phyloP scores from a whole-genome alignment of 2,888 invertebrate genomes.

The Euclidia mi region DNA sequence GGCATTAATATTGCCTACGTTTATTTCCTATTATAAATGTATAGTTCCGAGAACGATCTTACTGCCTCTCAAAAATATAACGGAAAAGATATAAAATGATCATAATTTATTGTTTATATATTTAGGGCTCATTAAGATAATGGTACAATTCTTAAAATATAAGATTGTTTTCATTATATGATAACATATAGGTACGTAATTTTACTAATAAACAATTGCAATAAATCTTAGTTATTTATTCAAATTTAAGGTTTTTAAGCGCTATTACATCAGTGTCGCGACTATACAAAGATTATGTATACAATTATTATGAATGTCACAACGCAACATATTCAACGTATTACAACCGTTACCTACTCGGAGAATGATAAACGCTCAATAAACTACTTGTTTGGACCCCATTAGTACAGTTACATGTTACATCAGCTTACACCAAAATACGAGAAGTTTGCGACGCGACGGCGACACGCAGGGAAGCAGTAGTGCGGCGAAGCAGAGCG shows the following conservation, averaged over 20 bases:
- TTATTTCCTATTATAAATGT: slow-evolving; percentile 69
- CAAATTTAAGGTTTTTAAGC: slow-evolving; percentile 15
- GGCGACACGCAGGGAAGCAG: not conserved
- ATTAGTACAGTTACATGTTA: slow-evolving; percentile 55
- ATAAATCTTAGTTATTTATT: slow-evolving; percentile 34
- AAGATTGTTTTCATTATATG: slow-evolving; percentile 23
- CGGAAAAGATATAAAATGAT: slow-evolving; percentile 58
- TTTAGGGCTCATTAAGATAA: slow-evolving; percentile 51
- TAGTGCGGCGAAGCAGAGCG: not conserved
- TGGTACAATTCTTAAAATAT: slow-evolving; percentile 27
- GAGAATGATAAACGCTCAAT: slow-evolving; percentile 45
- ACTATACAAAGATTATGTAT: slow-evolving; percentile 32
- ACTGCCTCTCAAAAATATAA: slow-evolving; percentile 67
- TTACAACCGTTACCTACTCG: slow-evolving; percentile 38
- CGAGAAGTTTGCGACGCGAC: slow-evolving; percentile 60
- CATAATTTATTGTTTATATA: slow-evolving; percentile 56
- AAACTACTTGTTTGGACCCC: slow-evolving; percentile 53
- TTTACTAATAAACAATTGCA: slow-evolving; percentile 26
- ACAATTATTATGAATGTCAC: slow-evolving; percentile 25
- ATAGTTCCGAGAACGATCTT: slow-evolving; percentile 66
- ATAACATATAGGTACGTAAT: slow-evolving; percentile 23
- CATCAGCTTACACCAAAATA: slow-evolving; percentile 65
- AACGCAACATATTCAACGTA: slow-evolving; percentile 18
- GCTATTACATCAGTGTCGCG: slow-evolving; percentile 19
- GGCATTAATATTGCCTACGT: slow-evolving; percentile 66